A percentile compares a stretch with the other conserved stretches of the same genome.
These are phyloP conservation scores for Oscheius sp. DNA, from an alignment of 2,888 invertebrate genomes.

Conservation along the genomic window DNA sequence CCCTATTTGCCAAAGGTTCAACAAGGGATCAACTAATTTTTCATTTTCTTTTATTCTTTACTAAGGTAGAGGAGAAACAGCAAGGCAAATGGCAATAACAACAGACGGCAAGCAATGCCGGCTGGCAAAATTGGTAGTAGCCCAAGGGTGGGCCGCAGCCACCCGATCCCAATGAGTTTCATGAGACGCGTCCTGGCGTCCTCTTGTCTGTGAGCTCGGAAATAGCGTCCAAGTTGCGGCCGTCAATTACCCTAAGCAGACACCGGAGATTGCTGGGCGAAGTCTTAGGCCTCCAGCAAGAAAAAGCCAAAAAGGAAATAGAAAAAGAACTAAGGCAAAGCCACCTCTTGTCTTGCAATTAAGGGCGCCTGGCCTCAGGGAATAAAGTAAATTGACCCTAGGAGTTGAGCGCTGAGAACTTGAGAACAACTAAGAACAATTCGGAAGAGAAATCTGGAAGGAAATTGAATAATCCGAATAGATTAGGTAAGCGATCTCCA, in stretches of 20 bases:
- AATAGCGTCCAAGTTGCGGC: conserved; percentile 19
- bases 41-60: too few species aligned
- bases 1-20: too few species aligned
- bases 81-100: too few species aligned
- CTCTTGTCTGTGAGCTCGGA: conserved; percentile 13
- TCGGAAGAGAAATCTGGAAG: not conserved
- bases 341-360: too few species aligned
- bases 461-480: not conserved
- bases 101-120: not conserved
- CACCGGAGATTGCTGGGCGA: conserved; percentile 26
- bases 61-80: too few species aligned
- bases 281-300: not conserved
- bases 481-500: too few species aligned
- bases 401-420: not conserved
- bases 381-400: not conserved
- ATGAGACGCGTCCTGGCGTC: not conserved
- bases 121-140: not conserved
- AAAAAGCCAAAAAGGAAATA: not conserved
- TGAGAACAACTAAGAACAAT: not conserved
- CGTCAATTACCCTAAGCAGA: conserved; percentile 17
- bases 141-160: not conserved
- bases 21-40: not conserved
- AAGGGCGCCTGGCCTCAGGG: not conserved
- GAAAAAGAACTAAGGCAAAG: too few species aligned
- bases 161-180: not conserved